Evolutionary conservation across 1,140 invertebrate genomes (phyloP).

Genomic region (Apolygus lucorum): DNA sequence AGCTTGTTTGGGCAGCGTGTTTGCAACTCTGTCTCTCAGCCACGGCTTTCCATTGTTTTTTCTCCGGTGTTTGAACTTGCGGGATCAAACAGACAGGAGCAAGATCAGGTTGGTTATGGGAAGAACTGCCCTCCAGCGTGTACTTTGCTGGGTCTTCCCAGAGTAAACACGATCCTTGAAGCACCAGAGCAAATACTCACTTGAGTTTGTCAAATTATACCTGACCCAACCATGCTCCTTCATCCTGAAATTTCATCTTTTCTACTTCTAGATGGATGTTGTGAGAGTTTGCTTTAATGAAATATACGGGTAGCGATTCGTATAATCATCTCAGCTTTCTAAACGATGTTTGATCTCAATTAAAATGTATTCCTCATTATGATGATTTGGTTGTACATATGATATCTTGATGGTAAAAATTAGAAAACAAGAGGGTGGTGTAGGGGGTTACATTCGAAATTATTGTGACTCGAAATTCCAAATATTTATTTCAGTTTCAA

Average conservation of each 20-base stretch:
- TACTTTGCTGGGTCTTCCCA: constrained; percentile 6
- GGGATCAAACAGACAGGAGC: constrained; percentile 1
- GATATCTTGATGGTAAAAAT: no score
- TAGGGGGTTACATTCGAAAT: no score
- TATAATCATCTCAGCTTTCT: no score
- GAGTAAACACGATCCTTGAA: constrained; percentile 3
- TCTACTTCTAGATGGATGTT: no score
- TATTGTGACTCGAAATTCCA: no score
- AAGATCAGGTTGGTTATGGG: constrained; percentile 8
- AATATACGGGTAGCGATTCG: no score
- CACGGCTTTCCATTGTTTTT: constrained; percentile 2
- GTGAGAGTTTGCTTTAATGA: no score
- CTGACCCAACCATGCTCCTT: background rate
- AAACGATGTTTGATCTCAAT: no score
- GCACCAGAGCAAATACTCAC: constrained; percentile 5
- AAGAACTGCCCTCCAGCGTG: constrained; percentile 14
- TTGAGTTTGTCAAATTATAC: constrained; percentile 9
- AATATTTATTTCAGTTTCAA: no score
- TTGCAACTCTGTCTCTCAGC: background rate
- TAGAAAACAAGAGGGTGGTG: no score
- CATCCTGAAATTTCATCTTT: background rate
- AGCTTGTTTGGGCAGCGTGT: constrained; percentile 16
- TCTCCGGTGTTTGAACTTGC: constrained; percentile 8
- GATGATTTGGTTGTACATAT: no score
- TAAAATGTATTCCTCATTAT: no score